phyloP scores from a whole-genome alignment of 2,113 vertebrate genomes.

The Hipposideros armiger region DNA sequence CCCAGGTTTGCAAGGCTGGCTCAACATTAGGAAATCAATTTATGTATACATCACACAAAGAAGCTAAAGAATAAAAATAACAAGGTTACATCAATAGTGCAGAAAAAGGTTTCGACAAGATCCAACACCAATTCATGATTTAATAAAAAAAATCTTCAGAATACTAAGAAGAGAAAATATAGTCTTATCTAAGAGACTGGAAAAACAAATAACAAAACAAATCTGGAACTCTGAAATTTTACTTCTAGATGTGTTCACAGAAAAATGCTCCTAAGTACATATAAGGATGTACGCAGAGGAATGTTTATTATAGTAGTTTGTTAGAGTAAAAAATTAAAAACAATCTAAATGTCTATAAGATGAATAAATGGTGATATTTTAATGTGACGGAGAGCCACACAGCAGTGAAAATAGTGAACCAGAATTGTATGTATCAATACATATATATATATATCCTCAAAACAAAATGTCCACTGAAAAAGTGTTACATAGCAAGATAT shows the following conservation, averaged over 20 bases:
- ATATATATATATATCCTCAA: neutral
- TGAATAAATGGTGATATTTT: neutral
- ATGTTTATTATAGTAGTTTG: neutral
- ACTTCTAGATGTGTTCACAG: neutral
- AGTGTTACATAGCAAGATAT: neutral
- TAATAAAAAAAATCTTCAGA: neutral
- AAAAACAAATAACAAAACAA: neutral
- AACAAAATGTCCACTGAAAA: neutral
- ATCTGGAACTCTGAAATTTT: neutral
- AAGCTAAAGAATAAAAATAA: neutral
- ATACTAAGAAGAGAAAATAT: neutral
- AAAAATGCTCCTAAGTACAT: neutral
- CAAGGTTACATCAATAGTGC: neutral
- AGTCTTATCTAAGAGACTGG: neutral
- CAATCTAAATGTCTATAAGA: neutral
- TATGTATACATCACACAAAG: neutral
- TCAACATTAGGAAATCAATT: neutral
- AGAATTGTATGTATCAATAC: neutral
- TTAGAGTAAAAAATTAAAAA: neutral
- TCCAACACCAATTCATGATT: neutral
- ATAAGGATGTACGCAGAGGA: neutral
- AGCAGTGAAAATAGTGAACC: neutral
- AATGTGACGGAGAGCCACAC: neutral
- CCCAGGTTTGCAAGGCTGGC: neutral
- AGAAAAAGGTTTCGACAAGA: neutral